phyloP scores from a whole-genome alignment of 1,140 invertebrate genomes.

The Macrostomum lignano region DNA sequence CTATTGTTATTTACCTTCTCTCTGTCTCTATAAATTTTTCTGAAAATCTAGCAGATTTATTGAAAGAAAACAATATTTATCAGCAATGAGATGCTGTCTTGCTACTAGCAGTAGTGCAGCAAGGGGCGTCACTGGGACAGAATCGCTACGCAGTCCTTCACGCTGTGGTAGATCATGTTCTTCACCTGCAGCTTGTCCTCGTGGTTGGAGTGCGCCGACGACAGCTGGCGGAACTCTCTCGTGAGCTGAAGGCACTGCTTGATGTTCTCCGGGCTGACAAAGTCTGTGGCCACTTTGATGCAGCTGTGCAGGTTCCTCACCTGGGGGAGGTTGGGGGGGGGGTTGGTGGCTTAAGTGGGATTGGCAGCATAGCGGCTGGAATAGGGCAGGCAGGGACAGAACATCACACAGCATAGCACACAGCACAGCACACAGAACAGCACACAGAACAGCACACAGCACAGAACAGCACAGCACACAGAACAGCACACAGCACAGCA shows the following conservation, averaged over 20 bases:
- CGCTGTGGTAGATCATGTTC: constrained; percentile 87
- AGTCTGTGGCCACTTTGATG: constrained; percentile 88
- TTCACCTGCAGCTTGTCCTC: constrained; percentile 83
- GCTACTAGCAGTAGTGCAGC: no score
- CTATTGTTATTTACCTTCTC: no score
- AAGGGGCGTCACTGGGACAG: no score
- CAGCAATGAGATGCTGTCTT: no score
- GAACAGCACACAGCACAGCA: no score
- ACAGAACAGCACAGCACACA: no score
- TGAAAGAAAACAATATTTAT: no score
- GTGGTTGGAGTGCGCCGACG: constrained; percentile 77
- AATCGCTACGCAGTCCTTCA: constrained; percentile 59
- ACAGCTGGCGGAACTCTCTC: constrained; percentile 74
- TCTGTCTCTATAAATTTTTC: no score
- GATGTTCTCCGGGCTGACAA: constrained; percentile 85
- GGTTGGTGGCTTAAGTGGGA: not conserved
- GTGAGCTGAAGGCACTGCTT: constrained; percentile 79
- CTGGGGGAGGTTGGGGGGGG: constrained; percentile 15
- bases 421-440: no score
- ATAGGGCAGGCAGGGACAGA: not conserved
- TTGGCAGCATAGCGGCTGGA: not conserved
- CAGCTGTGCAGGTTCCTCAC: constrained; percentile 83
- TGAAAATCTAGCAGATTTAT: no score
- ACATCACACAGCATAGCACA: no score
- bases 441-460: no score